phyloP scores from a whole-genome alignment of 2,113 vertebrate genomes.

The Amblyornis subalaris region DNA sequence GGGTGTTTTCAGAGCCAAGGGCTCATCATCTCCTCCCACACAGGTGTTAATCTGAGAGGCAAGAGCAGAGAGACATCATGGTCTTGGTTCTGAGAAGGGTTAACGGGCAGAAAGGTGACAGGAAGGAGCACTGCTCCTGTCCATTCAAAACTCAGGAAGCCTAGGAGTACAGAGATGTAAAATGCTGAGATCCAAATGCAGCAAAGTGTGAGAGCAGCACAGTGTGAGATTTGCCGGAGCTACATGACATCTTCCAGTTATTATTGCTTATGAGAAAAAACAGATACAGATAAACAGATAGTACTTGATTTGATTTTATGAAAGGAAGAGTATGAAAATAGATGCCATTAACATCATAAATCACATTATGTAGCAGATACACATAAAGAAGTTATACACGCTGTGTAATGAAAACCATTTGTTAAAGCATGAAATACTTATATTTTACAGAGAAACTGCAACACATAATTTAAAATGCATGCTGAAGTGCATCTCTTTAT shows the following conservation, averaged over 20 bases:
- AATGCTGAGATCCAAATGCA: background rate
- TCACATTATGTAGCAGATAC: conserved; percentile 23
- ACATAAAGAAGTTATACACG: conserved; percentile 4
- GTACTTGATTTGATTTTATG: conserved; percentile 45
- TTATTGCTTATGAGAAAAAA: conserved; percentile 30
- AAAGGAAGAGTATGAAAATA: conserved; percentile 52
- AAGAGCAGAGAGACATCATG: background rate
- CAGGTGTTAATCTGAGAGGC: background rate
- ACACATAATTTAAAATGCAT: background rate
- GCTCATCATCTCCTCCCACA: background rate
- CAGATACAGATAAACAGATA: conserved; percentile 48
- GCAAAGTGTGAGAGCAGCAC: background rate
- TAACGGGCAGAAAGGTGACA: background rate
- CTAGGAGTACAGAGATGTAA: background rate
- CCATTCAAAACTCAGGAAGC: background rate
- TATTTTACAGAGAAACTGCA: background rate
- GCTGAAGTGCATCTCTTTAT: background rate
- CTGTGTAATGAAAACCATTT: conserved; percentile 30
- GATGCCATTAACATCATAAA: conserved; percentile 42
- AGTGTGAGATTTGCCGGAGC: conserved; percentile 4
- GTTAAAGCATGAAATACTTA: conserved; percentile 17
- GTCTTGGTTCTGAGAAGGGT: background rate
- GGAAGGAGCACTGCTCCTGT: background rate
- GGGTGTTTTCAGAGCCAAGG: background rate
- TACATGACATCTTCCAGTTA: background rate